Base-by-base conservation (phyloP, 2,113 vertebrate genomes). In the Agapornis roseicollis region DNA sequence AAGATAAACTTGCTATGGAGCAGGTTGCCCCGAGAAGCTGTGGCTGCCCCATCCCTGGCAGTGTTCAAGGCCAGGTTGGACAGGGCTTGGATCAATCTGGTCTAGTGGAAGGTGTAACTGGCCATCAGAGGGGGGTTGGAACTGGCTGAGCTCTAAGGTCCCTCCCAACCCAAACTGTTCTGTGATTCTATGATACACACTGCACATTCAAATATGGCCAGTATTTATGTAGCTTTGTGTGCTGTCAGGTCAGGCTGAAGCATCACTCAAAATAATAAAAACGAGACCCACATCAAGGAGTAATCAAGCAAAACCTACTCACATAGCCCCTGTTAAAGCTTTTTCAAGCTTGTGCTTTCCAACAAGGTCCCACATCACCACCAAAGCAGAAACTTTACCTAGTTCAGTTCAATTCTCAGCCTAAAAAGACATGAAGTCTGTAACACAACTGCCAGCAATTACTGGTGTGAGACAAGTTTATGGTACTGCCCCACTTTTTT, bases 381-480 rank as follows among this genome's bases (percentile, higher is more conserved):
- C 16, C 2, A 2, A 86, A 73, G 49, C 52, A 77, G 41, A 55
- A 72, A 79, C 9, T 31, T 80, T 24, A 31, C 35, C 37, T 37
- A 25, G 31, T 35, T 89, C 44, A 66, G 60, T 33, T 22, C 39
- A 50, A 18, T 37, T 46, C 39, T 85, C 49, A 37, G 80, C 18
- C 17, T 64, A 71, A 28, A 64, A 47, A 19, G 18, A 24, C 63
- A 70, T 16, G 39, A 82, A 56, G 60, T 4, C 66, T 73, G 41
- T 49, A n/a, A 50, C 23, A 56, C 24, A 88, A 52, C 33, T 20
- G 15, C 33, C 53, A 76, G 49, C 52, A 82, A 11, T 33, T 24
- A 31, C 7, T 64, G 61, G 47, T 4, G 1, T 0, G 0, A 9
- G 20, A 60, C 0, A 0, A 64, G 29, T 1, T 69, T 27, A 29